Conservation (phyloP, 2,888 invertebrate species). For the Hedychridium roseum region DNA sequence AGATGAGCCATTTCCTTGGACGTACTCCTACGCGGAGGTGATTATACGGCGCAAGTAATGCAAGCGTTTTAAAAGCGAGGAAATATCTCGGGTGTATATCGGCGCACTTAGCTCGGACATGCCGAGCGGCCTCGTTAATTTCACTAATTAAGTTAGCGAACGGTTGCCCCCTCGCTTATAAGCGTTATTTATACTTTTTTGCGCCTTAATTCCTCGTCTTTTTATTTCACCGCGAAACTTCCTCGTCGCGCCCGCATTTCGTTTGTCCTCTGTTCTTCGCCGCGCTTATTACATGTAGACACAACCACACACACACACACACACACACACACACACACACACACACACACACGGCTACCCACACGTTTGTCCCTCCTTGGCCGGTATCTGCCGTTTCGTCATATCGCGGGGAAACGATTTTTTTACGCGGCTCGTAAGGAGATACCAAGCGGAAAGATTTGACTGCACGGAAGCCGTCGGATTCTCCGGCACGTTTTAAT, state of each 20-base stretch:
- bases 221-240: conserved; percentile 30
- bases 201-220: conserved; percentile 28
- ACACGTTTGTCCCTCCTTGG: no score
- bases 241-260: conserved; percentile 24
- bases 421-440: no score
- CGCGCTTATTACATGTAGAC: no score
- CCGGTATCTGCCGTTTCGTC: no score
- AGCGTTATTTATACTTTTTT: conserved; percentile 43
- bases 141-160: conserved; percentile 61
- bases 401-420: no score
- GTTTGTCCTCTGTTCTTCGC: conserved; percentile 20
- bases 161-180: conserved; percentile 35
- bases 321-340: no score
- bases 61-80: conserved; percentile 42
- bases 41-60: conserved; percentile 37
- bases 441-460: no score
- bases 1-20: no score
- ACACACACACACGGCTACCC: no score
- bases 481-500: no score
- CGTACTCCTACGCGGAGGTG: conserved; percentile 27
- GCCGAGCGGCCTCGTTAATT: conserved; percentile 58
- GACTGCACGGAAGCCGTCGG: no score
- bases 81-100: conserved; percentile 41
- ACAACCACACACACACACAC: no score
- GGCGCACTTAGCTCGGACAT: conserved; percentile 50